Conservation (phyloP, 2,113 vertebrate genomes). For the Synodontis membranacea region DNA sequence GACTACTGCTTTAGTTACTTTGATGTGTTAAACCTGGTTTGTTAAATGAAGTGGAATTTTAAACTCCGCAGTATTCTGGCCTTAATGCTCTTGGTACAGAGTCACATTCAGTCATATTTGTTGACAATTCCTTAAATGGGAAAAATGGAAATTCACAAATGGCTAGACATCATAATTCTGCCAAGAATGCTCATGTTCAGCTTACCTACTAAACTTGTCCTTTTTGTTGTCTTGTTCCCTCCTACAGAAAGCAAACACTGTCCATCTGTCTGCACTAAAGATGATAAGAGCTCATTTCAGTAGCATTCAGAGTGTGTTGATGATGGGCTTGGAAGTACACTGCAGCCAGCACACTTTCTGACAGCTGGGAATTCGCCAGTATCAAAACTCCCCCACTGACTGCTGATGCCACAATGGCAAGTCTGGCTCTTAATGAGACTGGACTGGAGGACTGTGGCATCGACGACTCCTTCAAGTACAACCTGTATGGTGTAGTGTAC, state of each 20-base stretch:
- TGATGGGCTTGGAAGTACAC: conserved; percentile 12
- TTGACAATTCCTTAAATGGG: not conserved
- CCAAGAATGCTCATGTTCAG: not conserved
- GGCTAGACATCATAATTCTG: not conserved
- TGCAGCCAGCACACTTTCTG: conserved; percentile 5
- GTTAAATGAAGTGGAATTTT: not conserved
- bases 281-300: not conserved
- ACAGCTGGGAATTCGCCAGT: conserved; percentile 27
- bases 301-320: not conserved
- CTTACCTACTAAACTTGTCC: conserved; percentile 10
- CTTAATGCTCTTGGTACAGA: not conserved
- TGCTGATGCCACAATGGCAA: conserved; percentile 65
- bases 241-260: conserved; percentile 7
- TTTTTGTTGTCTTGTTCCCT: conserved; percentile 1
- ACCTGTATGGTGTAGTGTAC: conserved; percentile 92
- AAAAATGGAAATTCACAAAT: not conserved
- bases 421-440: conserved; percentile 76
- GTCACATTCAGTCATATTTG: not conserved
- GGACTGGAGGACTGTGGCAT: conserved; percentile 86
- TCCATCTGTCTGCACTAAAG: not conserved
- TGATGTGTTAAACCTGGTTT: not conserved
- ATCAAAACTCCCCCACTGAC: not conserved
- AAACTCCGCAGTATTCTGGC: not conserved
- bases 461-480: conserved; percentile 98
- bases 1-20: not conserved